These are phyloP conservation scores for Labroides dimidiatus DNA, from an alignment of 2,797 vertebrate species.

Conservation along the genomic window DNA sequence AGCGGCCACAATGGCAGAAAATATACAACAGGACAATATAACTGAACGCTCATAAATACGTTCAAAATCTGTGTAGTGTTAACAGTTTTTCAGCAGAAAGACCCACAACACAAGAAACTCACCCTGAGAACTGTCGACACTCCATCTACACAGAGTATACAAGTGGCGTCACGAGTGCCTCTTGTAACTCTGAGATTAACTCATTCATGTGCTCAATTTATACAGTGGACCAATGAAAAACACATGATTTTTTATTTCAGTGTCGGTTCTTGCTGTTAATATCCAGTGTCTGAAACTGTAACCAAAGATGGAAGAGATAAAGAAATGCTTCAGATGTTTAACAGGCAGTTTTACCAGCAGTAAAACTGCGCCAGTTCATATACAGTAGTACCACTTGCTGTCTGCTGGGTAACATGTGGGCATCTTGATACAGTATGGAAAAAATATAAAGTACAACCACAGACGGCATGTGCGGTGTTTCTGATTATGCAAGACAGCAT, in stretches of 20 bases:
- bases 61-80: slow-evolving; percentile 67
- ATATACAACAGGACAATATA: slow-evolving; percentile 54
- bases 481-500: slow-evolving; percentile 66
- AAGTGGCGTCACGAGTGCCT: slow-evolving; percentile 57
- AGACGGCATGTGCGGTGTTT: slow-evolving; percentile 38
- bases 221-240: slow-evolving; percentile 48
- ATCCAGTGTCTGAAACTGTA: slow-evolving; percentile 54
- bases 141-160: slow-evolving; percentile 49
- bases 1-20: slow-evolving; percentile 49
- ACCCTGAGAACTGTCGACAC: slow-evolving; percentile 70
- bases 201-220: slow-evolving; percentile 57
- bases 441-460: slow-evolving; percentile 64
- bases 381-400: slow-evolving; percentile 58
- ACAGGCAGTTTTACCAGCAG: slow-evolving; percentile 70
- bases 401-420: slow-evolving; percentile 69
- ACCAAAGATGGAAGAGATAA: slow-evolving; percentile 64
- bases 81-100: slow-evolving; percentile 59
- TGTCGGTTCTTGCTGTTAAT: slow-evolving; percentile 48
- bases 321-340: slow-evolving; percentile 75
- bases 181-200: slow-evolving; percentile 59
- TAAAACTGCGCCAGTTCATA: slow-evolving; percentile 58
- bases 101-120: slow-evolving; percentile 67
- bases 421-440: slow-evolving; percentile 68
- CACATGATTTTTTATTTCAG: slow-evolving; percentile 56
- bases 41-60: slow-evolving; percentile 60